phyloP scores from a whole-genome alignment of 2,113 vertebrate genomes.

The Bos javanicus region DNA sequence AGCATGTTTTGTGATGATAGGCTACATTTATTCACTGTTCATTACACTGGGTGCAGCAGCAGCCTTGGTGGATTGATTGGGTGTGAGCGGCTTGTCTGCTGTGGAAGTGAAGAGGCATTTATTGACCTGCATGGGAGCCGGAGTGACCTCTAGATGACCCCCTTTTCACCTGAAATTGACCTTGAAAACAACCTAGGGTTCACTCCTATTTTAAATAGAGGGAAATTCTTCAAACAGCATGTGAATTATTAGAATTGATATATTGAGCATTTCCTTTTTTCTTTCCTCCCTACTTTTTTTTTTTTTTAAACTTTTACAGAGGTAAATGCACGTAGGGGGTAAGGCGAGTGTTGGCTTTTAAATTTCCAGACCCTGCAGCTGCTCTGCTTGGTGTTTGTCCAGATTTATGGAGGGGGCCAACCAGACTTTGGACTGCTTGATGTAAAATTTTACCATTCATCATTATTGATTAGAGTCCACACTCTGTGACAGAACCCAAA shows the following conservation, averaged over 20 bases:
- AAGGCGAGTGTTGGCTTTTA: constrained; percentile 74
- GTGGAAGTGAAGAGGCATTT: constrained; percentile 87
- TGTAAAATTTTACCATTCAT: constrained; percentile 93
- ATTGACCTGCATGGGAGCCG: constrained; percentile 95
- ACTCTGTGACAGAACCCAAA: constrained; percentile 87
- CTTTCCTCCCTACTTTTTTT: constrained; percentile 26
- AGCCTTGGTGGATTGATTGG: constrained; percentile 92
- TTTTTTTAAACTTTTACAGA: constrained; percentile 78
- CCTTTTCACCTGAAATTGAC: constrained; percentile 98
- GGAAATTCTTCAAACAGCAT: constrained; percentile 86
- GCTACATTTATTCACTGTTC: constrained; percentile 96
- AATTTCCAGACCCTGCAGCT: constrained; percentile 89
- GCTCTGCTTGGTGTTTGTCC: constrained; percentile 82
- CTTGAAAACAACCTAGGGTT: constrained; percentile 92
- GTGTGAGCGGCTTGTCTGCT: constrained; percentile 87
- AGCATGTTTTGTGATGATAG: constrained; percentile 98
- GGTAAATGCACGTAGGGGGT: constrained; percentile 72
- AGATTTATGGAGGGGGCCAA: constrained; percentile 90
- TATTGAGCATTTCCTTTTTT: constrained; percentile 82
- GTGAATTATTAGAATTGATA: constrained; percentile 91
- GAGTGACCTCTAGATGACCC: constrained; percentile 94
- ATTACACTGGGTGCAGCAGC: constrained; percentile 89
- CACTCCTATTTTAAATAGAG: constrained; percentile 83
- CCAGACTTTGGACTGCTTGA: constrained; percentile 83
- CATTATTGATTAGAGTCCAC: constrained; percentile 92